These are phyloP conservation scores for Chelonus formosanus DNA, from an alignment of 2,888 invertebrate species.

Conservation along the genomic window DNA sequence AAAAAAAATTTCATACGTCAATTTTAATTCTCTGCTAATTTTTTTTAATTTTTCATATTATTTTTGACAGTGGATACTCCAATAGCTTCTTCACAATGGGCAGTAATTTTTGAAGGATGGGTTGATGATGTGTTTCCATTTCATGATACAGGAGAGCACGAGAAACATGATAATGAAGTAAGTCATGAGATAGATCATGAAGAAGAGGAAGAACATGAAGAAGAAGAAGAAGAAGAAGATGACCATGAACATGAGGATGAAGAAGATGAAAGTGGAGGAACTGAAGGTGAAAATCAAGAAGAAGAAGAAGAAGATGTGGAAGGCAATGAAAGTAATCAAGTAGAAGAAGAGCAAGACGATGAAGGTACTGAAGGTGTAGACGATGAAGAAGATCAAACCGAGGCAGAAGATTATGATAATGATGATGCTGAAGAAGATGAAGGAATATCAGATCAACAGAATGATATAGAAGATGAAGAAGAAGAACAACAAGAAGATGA, in stretches of 20 bases:
- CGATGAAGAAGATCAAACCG: conserved; percentile 45
- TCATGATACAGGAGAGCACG: conserved; percentile 52
- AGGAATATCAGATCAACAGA: conserved; percentile 54
- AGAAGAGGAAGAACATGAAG: conserved; percentile 52
- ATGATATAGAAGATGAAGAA: conserved; percentile 52
- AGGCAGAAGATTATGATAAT: conserved; percentile 57
- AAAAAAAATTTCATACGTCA: conserved; percentile 45
- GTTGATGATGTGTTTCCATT: conserved; percentile 70
- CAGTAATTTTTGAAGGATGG: conserved; percentile 82
- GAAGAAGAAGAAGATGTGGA: conserved; percentile 54
- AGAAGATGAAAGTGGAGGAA: conserved; percentile 56
- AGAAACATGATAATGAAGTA: conserved; percentile 66
- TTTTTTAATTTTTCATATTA: background rate
- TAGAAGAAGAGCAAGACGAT: conserved; percentile 47
- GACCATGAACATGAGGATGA: conserved; percentile 58
- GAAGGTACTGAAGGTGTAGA: conserved; percentile 56
- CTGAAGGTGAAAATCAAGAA: conserved; percentile 50
- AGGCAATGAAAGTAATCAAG: conserved; percentile 43
- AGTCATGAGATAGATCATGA: conserved; percentile 66
- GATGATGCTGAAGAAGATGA: conserved; percentile 53
- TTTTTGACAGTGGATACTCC: conserved; percentile 69
- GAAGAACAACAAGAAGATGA: conserved; percentile 45
- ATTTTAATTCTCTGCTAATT: conserved; percentile 6
- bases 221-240: conserved; percentile 51
- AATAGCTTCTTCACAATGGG: conserved; percentile 74